Percentiles rank a stretch among this genome's conserved stretches.
Conservation (phyloP, 2,888 invertebrate species). For the Caenorhabditis sinica region DNA sequence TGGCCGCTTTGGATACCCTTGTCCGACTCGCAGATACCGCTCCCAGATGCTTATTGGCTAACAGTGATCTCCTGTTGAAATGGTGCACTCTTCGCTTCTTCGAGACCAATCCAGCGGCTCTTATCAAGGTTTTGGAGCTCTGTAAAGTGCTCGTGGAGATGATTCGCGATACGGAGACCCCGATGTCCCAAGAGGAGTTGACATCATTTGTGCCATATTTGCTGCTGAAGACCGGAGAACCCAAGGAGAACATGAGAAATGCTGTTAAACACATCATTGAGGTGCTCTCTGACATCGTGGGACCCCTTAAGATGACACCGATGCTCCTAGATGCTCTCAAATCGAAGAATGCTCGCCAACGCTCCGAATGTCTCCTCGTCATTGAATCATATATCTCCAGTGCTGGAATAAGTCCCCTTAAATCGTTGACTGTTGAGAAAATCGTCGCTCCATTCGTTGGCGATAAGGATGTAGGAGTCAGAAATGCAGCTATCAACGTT, state of each 20-base stretch:
- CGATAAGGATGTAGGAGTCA: constrained; percentile 95
- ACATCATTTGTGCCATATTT: constrained; percentile 96
- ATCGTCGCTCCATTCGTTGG: constrained; percentile 96
- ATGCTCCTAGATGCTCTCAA: constrained; percentile 90
- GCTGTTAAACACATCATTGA: constrained; percentile 71
- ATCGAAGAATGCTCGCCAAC: constrained; percentile 96
- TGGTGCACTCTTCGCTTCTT: constrained; percentile 98
- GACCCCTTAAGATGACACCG: constrained; percentile 72
- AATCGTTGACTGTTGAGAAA: constrained; percentile 90
- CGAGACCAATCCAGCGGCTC: constrained; percentile 97
- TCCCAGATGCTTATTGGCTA: constrained; percentile 90
- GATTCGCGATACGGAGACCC: constrained; percentile 89
- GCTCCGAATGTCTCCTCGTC: constrained; percentile 96
- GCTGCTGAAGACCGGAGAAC: constrained; percentile 89
- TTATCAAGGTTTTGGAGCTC: constrained; percentile 87
- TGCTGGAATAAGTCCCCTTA: constrained; percentile 87
- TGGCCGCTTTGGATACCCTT: constrained; percentile 94
- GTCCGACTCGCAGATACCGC: constrained; percentile 68
- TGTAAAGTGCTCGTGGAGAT: constrained; percentile 61
- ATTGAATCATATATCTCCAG: constrained; percentile 89
- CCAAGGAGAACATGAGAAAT: constrained; percentile 72
- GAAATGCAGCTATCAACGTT: constrained; percentile 96
- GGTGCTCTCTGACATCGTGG: constrained; percentile 67
- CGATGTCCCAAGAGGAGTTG: constrained; percentile 89
- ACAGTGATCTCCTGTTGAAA: constrained; percentile 95